phyloP scores from a whole-genome alignment of 2,888 invertebrate genomes.

The Epinotia bilunana region DNA sequence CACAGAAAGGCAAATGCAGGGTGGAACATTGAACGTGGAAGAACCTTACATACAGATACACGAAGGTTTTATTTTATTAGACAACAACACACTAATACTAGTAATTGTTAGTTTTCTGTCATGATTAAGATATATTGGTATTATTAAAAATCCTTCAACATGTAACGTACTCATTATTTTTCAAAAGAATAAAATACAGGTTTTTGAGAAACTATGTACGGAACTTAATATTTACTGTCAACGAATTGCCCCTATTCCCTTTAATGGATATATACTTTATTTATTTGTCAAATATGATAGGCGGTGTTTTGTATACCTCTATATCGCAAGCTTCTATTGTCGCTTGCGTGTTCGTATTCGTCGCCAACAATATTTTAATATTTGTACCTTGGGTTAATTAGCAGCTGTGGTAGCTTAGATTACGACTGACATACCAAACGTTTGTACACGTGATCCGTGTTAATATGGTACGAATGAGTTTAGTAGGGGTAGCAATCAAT shows the following conservation, averaged over 20 bases:
- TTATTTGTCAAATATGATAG: background rate
- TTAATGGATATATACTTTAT: background rate
- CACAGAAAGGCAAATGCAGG: no score
- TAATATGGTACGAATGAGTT: background rate
- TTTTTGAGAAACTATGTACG: no score
- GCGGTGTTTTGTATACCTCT: background rate
- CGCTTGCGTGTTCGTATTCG: slow-evolving; percentile 11
- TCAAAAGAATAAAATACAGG: no score
- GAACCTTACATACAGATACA: no score
- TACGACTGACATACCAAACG: slow-evolving; percentile 7
- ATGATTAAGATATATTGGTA: no score
- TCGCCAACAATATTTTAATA: slow-evolving; percentile 1
- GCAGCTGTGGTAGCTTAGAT: slow-evolving; percentile 9
- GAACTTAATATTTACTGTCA: no score
- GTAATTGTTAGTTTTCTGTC: no score
- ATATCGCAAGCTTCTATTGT: slow-evolving; percentile 14
- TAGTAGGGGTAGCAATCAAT: background rate
- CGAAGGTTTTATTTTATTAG: no score
- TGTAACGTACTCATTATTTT: no score
- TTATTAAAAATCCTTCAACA: no score
- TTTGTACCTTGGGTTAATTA: slow-evolving; percentile 19
- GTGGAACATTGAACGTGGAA: no score
- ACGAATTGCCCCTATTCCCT: background rate
- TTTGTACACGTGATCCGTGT: background rate
- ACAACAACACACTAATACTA: no score